A percentile compares a stretch with the other conserved stretches of the same genome.
phyloP scores from a whole-genome alignment of 2,113 vertebrate genomes.

The Eclectus roratus region DNA sequence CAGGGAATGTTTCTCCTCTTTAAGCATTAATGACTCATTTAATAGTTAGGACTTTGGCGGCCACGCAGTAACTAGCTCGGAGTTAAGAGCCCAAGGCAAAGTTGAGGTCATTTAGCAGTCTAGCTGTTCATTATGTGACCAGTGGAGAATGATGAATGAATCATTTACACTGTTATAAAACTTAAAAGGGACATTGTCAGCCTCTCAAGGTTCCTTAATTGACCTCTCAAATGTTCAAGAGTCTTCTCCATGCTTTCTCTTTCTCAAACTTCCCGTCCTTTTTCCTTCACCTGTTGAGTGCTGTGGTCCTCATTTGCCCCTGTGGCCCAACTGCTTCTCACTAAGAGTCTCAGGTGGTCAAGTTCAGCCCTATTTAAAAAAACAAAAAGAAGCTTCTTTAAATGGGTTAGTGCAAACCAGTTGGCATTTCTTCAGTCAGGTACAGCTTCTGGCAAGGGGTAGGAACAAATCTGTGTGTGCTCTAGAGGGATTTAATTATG shows the following conservation, averaged over 20 bases:
- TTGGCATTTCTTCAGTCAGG: background rate
- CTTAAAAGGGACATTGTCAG: conserved; percentile 7
- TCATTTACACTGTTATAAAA: conserved; percentile 39
- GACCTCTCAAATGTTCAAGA: background rate
- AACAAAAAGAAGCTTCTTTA: background rate
- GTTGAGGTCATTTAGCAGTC: conserved; percentile 30
- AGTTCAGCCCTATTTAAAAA: background rate
- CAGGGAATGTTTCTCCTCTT: background rate
- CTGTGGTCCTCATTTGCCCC: background rate
- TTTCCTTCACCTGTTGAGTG: background rate
- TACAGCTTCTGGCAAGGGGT: background rate
- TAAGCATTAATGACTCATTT: conserved; percentile 32
- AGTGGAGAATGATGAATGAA: conserved; percentile 42
- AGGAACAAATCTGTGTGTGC: background rate
- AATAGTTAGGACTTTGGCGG: background rate
- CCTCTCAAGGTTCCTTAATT: conserved; percentile 25
- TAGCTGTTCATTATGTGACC: conserved; percentile 43
- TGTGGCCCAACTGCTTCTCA: background rate
- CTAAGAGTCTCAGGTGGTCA: background rate
- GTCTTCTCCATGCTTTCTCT: background rate
- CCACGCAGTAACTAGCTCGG: background rate
- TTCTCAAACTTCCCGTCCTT: background rate
- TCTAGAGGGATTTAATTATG: conserved; percentile 6
- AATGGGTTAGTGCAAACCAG: background rate
- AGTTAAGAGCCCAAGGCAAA: conserved; percentile 27